Evolutionary conservation across 2,113 vertebrate species (phyloP).

Genomic region (Indicator maculatus): DNA sequence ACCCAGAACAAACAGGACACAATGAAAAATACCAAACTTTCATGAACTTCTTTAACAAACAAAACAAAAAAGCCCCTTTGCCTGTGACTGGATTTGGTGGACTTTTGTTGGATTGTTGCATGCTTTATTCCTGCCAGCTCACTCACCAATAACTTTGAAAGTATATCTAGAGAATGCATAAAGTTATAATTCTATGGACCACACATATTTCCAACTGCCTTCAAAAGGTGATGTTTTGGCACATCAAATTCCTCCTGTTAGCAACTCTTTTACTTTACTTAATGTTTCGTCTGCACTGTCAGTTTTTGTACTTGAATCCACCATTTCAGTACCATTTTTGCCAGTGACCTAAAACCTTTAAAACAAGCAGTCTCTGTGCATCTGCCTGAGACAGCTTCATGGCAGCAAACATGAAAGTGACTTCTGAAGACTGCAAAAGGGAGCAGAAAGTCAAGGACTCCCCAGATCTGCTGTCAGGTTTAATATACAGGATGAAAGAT

Average conservation of each 20-base stretch:
- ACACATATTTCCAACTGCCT: neutral
- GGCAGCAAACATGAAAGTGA: neutral
- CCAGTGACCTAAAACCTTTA: neutral
- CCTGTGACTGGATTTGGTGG: neutral
- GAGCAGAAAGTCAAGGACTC: neutral
- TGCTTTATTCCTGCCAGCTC: neutral
- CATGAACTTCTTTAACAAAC: neutral
- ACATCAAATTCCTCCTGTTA: neutral
- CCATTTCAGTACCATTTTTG: neutral
- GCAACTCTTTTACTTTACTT: neutral
- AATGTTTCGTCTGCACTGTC: neutral
- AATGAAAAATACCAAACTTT: slow-evolving; percentile 56
- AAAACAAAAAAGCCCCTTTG: neutral
- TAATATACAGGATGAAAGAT: neutral
- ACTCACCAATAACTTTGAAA: neutral
- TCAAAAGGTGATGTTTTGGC: neutral
- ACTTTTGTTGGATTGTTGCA: neutral
- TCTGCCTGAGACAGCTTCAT: neutral
- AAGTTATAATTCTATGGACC: neutral
- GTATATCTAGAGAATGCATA: neutral
- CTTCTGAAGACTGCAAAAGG: neutral
- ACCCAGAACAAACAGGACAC: slow-evolving; percentile 50
- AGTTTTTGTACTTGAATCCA: neutral
- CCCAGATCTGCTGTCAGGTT: neutral
- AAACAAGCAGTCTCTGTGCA: neutral